phyloP scores from a whole-genome alignment of 2,797 vertebrate species.

The Lindbergichthys nudifrons region DNA sequence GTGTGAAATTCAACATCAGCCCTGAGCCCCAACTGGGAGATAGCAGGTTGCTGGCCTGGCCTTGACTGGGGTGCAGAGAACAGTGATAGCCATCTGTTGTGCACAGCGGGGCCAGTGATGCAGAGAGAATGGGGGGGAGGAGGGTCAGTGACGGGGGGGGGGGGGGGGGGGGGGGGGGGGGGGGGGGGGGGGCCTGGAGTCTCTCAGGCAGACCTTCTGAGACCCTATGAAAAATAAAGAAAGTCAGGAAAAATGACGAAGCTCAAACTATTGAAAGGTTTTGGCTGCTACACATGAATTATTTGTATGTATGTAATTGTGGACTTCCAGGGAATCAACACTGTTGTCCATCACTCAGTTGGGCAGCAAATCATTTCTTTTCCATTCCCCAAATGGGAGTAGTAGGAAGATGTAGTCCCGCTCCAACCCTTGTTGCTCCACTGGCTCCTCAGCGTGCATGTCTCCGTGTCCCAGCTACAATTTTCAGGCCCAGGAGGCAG shows the following conservation, averaged over 20 bases:
- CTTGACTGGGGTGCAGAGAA: slow-evolving; percentile 26
- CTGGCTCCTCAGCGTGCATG: slow-evolving; percentile 2
- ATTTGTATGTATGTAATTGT: too few species aligned
- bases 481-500: slow-evolving; percentile 31
- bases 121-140: slow-evolving; percentile 37
- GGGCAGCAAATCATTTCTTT: too few species aligned
- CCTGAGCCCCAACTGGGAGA: slow-evolving; percentile 34
- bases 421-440: not conserved
- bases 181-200: slow-evolving; percentile 6
- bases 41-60: slow-evolving; percentile 18
- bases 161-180: slow-evolving; percentile 21
- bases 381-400: too few species aligned
- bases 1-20: slow-evolving; percentile 71
- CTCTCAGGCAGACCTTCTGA: slow-evolving; percentile 1
- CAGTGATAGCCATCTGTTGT: slow-evolving; percentile 56
- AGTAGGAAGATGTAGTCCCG: not conserved
- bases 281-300: too few species aligned
- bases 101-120: slow-evolving; percentile 34
- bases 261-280: too few species aligned
- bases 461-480: slow-evolving; percentile 18
- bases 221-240: slow-evolving; percentile 3
- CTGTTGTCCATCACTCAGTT: too few species aligned
- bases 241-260: not conserved
- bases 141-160: slow-evolving; percentile 14
- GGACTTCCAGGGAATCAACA: too few species aligned